phyloP scores from a whole-genome alignment of 2,888 invertebrate species.

The Dione vanillae region DNA sequence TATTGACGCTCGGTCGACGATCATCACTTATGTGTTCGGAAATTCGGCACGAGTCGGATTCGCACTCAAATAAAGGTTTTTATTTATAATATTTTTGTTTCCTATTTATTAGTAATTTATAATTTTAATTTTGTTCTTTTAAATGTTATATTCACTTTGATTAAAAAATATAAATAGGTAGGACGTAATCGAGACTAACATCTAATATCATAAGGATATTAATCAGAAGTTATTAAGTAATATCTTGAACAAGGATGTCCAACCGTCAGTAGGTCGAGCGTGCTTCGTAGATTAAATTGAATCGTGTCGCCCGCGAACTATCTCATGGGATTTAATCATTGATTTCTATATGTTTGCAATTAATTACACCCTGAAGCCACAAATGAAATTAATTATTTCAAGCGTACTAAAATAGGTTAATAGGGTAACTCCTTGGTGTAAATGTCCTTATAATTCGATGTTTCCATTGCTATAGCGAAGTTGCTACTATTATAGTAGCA shows the following conservation, averaged over 20 bases:
- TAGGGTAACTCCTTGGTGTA: neutral
- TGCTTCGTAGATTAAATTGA: constrained; percentile 26
- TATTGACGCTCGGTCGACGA: too few species aligned
- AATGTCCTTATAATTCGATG: too few species aligned
- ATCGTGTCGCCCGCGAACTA: constrained; percentile 8
- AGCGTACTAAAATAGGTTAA: constrained; percentile 2
- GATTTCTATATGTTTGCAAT: constrained; percentile 30
- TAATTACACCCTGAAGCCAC: constrained; percentile 22
- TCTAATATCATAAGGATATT: constrained; percentile 2
- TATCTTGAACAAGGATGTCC: constrained; percentile 22
- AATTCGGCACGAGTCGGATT: neutral
- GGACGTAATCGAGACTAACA: neutral
- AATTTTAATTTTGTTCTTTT: too few species aligned
- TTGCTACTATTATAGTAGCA: neutral
- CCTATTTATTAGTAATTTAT: too few species aligned
- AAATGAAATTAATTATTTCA: constrained; percentile 22
- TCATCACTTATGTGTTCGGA: too few species aligned
- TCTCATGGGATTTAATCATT: constrained; percentile 32
- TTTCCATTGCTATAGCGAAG: neutral
- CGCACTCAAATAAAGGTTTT: neutral
- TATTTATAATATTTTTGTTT: neutral
- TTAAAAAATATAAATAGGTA: neutral
- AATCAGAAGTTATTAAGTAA: constrained; percentile 1
- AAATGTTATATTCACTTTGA: neutral
- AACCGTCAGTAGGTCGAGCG: constrained; percentile 32